Conservation (phyloP, 64 coral and sea anemone genomes). For the Hydrozoanthus tunicans region DNA sequence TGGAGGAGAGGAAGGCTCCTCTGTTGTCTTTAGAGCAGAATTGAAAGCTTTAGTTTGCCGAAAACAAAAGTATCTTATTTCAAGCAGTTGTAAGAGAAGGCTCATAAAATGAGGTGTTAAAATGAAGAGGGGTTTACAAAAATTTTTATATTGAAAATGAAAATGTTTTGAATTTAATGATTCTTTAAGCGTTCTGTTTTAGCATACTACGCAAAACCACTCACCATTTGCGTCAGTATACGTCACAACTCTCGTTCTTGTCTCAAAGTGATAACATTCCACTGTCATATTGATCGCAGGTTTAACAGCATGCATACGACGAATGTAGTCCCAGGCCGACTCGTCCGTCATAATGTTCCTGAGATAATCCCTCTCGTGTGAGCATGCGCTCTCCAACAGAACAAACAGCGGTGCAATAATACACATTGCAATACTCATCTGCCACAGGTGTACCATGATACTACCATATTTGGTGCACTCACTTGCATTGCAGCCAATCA, state of each 20-base stretch:
- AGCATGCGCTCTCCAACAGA: constrained; percentile 73
- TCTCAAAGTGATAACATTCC: constrained; percentile 87
- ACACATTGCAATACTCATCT: constrained; percentile 67
- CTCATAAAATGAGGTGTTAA: too few relatives aligned
- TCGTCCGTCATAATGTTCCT: constrained; percentile 84
- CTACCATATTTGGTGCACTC: constrained; percentile 59
- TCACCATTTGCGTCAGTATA: constrained; percentile 71
- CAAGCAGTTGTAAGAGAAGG: too few relatives aligned
- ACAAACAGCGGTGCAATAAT: constrained; percentile 58
- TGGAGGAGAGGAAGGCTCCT: too few relatives aligned
- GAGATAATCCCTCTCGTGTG: constrained; percentile 73
- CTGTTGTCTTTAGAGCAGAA: too few relatives aligned
- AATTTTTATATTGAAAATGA: too few relatives aligned
- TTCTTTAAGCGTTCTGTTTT: not conserved
- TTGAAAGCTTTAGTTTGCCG: too few relatives aligned
- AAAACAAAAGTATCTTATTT: too few relatives aligned
- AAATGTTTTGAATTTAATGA: too few relatives aligned
- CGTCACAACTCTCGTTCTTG: constrained; percentile 43
- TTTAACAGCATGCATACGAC: constrained; percentile 69
- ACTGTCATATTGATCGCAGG: constrained; percentile 68
- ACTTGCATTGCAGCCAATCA: constrained; percentile 60
- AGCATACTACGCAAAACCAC: not conserved
- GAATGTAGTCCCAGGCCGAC: constrained; percentile 82
- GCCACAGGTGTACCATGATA: constrained; percentile 50
- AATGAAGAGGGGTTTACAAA: too few relatives aligned